Evolutionary conservation across 2,113 vertebrate species (phyloP).

Genomic region (Corapipo altera): DNA sequence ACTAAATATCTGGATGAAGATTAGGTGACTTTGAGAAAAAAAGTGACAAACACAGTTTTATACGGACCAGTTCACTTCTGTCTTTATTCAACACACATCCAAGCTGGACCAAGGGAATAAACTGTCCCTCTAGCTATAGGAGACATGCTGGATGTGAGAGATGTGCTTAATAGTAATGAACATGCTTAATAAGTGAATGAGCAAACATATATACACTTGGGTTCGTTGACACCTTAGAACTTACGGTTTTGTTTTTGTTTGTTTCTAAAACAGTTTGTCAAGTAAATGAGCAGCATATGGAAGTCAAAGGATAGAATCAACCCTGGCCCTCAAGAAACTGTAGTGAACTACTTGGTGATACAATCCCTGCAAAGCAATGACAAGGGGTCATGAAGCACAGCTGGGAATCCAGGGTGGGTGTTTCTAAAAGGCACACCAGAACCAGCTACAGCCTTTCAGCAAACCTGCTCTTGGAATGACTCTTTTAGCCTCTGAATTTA

Average conservation of each 20-base stretch:
- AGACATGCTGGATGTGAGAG: not conserved
- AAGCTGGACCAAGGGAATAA: not conserved
- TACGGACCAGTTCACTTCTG: not conserved
- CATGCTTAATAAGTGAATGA: not conserved
- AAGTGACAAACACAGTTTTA: not conserved
- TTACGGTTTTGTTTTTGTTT: not conserved
- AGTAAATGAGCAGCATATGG: not conserved
- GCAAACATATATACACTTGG: not conserved
- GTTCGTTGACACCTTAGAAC: not conserved
- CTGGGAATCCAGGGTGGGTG: conserved; percentile 36
- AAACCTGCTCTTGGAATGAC: not conserved
- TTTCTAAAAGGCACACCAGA: conserved; percentile 9
- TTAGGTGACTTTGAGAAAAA: not conserved
- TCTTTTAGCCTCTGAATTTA: conserved; percentile 21
- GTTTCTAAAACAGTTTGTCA: not conserved
- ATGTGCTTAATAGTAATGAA: not conserved
- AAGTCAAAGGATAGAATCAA: not conserved
- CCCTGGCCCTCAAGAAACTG: not conserved
- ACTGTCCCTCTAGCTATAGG: not conserved
- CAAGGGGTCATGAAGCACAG: conserved; percentile 11
- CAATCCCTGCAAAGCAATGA: not conserved
- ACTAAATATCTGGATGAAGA: not conserved
- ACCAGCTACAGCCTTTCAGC: not conserved
- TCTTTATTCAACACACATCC: not conserved
- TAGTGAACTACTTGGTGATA: not conserved